Evolutionary conservation across 2,888 invertebrate species (phyloP), one percentile per base, ranked within the genome.

Genomic region (Drosophila peninsularis): DNA sequence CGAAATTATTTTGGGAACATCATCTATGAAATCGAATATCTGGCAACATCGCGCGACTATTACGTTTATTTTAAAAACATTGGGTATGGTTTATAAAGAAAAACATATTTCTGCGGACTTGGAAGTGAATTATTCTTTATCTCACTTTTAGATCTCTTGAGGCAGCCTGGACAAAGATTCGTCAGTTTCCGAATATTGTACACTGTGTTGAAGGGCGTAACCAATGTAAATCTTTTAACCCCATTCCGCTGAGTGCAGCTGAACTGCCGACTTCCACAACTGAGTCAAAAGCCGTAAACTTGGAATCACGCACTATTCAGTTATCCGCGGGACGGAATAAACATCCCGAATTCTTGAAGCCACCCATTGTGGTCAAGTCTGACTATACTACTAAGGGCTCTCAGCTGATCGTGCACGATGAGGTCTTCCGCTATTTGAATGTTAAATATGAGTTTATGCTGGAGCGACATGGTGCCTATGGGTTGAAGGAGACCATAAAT

Each of bases 371-470:
- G 6, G 60, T 53, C 19, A 77, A 80, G 17, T 54, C 72, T n/a
- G 82, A 86, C 27, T 83, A 87, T 32, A 62, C 61, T 19, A 44
- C 42, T 1, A 69, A 72, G 0, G 75, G 71, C 32, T 82, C 89
- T 0, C 49, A 82, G 13, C 53, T 91, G 27, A 62, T 52, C 17
- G 24, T 17, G 0, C 71, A 78, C 37, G 91, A 91, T 75, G 65
- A 60, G 2, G 64, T 58, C 36, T 62, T 52, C 6, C 88, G 90
- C 49, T 90, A 80, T 45, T 52, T 90, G 11, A 85, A 82, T 65
- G 78, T 75, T 0, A 81, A 78, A 17, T 89, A 90, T 70, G 89
- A 89, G 5, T 90, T 90, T 36, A 72, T 56, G 0, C 49, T 90
- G 41, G 91, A 91, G 52, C 88, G 89, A 6, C 62, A 77, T 42